phyloP scores from a whole-genome alignment of 2,113 vertebrate species.

The Ciconia boyciana region DNA sequence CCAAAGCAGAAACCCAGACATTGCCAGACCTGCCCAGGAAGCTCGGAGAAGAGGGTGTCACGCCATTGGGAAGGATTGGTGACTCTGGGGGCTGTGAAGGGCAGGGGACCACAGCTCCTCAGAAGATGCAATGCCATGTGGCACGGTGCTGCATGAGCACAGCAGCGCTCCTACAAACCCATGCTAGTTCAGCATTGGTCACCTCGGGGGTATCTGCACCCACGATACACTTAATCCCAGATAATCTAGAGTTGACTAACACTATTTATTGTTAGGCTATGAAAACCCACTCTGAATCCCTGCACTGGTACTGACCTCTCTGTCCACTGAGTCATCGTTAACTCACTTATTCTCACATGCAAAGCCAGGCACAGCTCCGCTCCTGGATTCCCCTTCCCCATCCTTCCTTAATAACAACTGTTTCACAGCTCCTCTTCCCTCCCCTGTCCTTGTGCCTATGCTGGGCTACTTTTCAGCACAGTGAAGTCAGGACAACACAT shows the following conservation, averaged over 20 bases:
- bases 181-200: not conserved
- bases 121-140: not conserved
- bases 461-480: not conserved
- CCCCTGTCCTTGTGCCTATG: not conserved
- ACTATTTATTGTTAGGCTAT: not conserved
- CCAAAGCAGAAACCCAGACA: not conserved
- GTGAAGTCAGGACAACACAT: not conserved
- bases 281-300: not conserved
- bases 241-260: not conserved
- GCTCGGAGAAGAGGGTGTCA: not conserved
- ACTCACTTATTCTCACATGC: not conserved
- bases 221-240: not conserved
- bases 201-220: not conserved
- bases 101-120: not conserved
- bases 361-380: not conserved
- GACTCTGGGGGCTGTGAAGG: not conserved
- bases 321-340: not conserved
- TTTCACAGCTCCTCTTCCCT: not conserved
- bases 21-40: not conserved
- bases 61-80: rapidly evolving
- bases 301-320: not conserved
- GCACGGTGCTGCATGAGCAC: rapidly evolving
- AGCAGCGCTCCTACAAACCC: not conserved
- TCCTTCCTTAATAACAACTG: not conserved
- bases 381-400: not conserved